Evolutionary conservation across 2,888 invertebrate genomes (phyloP), one percentile per base, ranked within the genome.

Genomic region (Dolichomitus sp.): DNA sequence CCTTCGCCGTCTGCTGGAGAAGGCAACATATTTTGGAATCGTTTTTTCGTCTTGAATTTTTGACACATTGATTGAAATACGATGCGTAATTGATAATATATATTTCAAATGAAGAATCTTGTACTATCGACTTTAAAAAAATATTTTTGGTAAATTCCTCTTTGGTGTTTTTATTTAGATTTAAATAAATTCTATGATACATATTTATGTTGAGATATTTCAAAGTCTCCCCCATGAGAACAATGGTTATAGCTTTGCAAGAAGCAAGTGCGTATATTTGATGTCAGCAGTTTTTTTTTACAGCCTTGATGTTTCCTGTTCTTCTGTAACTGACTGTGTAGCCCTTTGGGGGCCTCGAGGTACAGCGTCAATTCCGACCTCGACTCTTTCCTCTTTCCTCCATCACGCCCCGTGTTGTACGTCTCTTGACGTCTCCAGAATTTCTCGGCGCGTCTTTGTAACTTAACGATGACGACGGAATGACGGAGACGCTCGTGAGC

Each of bases 391-490:
- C 69, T 52, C 54, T 17, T 54, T 42, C 42, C 42, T 42, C n/a
- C 40, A 23, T 68, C 48, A 17, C 12, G 27, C 40, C 30, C 52
- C 40, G 9, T 69, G 69, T 27, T 27, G 70, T 19, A 30, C 59
- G 57, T 45, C 57, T 59, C 70, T 45, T 23, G 40, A 48, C 19
- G 48, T 52, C 68, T 11, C 19, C 6, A 45, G 40, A 30, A 27
- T 27, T 40, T 59, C 59, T 33, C 33, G 42, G 11, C 45, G 72
- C 59, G 72, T 61, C 59, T 72, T 72, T 59, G 72, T 61, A 59
- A 72, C 59, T 72, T 33, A 72, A 61, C 59, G 48, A 59, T 42
- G 72, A 61, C 59, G 48, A 59, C 48, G 72, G 19, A 72, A 59
- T 45, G 72, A 48, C 72, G 59, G 19, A 14, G 72, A 59, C 72